Evolutionary conservation across 64 coral and sea anemone genomes (phyloP).

Genomic region (Exaiptasia diaphana): DNA sequence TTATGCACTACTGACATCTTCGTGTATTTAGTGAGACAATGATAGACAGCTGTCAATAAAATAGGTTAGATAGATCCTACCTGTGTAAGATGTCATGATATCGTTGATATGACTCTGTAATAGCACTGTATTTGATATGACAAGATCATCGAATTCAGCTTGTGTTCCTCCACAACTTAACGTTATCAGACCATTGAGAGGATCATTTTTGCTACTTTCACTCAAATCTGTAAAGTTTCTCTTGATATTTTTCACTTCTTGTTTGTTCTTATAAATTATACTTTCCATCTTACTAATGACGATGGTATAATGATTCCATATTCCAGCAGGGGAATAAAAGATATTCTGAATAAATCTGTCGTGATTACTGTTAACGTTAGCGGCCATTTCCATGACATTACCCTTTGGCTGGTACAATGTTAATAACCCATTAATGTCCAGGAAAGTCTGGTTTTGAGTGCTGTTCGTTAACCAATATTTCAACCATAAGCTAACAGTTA

Average conservation of each 20-base stretch:
- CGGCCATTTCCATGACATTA: not conserved
- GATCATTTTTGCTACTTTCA: too few species aligned
- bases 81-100: not conserved
- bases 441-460: not conserved
- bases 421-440: conserved; percentile 9
- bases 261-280: too few species aligned
- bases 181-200: not conserved
- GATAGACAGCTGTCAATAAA: too few species aligned
- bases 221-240: too few species aligned
- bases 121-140: conserved; percentile 8
- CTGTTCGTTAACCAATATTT: not conserved
- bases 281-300: too few species aligned
- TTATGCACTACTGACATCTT: too few species aligned
- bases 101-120: not conserved
- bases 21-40: too few species aligned
- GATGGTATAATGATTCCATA: conserved; percentile 1
- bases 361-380: not conserved
- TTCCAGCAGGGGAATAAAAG: not conserved
- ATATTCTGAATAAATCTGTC: not conserved
- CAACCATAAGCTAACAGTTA: not conserved
- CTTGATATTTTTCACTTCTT: too few species aligned
- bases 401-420: not conserved
- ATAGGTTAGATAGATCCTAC: too few species aligned
- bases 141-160: conserved; percentile 1
- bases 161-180: not conserved